These are phyloP conservation scores for Pachypsylla venusta DNA, from an alignment of 1,140 invertebrate species.

Conservation along the genomic window DNA sequence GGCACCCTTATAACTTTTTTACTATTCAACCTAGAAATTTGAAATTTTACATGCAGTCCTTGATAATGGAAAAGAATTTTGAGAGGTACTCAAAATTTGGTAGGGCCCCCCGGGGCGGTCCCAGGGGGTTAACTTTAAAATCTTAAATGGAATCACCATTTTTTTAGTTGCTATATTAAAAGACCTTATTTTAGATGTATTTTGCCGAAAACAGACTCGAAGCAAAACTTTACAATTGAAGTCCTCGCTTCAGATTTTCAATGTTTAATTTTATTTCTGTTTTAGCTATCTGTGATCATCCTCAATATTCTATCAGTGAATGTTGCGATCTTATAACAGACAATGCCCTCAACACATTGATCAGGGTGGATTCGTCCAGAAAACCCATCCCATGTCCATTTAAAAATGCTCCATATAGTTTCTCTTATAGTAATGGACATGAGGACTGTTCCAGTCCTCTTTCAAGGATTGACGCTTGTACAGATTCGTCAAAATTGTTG, in stretches of 20 bases:
- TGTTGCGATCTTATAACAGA: background rate
- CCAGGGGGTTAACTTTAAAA: background rate
- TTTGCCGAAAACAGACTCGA: no score
- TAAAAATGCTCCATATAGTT: background rate
- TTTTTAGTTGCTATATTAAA: background rate
- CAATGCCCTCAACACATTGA: background rate
- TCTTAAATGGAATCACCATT: background rate
- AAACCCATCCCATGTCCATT: background rate
- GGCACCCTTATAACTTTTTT: no score
- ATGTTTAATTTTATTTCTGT: background rate
- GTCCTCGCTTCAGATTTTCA: background rate
- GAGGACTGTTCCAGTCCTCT: slow-evolving; percentile 34
- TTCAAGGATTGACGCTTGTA: slow-evolving; percentile 65
- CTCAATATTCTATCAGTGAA: background rate
- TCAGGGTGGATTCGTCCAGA: background rate
- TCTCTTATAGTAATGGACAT: slow-evolving; percentile 1
- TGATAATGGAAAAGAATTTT: no score
- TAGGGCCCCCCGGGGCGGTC: no score
- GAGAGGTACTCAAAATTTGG: no score
- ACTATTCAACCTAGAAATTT: no score
- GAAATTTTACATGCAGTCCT: no score
- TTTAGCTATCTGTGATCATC: background rate
- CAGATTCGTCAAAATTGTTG: slow-evolving; percentile 58
- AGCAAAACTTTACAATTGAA: no score
- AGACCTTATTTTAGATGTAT: no score